Evolutionary conservation across 2,888 invertebrate genomes (phyloP), one percentile per base, ranked within the genome.

Genomic region (Agonum fuliginosum): DNA sequence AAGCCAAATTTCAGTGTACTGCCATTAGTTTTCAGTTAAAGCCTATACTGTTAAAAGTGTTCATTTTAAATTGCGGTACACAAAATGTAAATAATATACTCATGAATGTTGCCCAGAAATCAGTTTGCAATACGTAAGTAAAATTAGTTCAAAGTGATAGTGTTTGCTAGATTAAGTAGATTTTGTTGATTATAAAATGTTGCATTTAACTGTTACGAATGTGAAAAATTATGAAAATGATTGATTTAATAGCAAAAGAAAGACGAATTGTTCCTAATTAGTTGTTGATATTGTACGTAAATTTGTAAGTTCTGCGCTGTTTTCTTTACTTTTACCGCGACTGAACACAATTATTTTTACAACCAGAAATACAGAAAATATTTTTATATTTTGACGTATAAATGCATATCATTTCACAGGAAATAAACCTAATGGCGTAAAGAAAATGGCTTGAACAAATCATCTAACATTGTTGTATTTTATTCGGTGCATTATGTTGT

Each of bases 401-500:
- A 22, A 41, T 30, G 67, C 67, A 67, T 67, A 67, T 67, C 67
- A 67, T 67, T 67, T 67, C 10, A 67, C 58, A 1, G 67, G 22
- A 54, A 67, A 67, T 22, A n/a, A 67, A 67, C 41, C 22, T 20
- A 20, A 54, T 12, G 8, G 14, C 20, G 67, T 67, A 67, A 67
- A 67, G 67, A 67, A 43, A 67, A 67, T 41, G 43, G 67, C 67
- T 41, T 46, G 70, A 24, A 70, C 43, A 70, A 70, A 70, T 70
- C n/a, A 46, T 46, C 24, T n/a, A 20, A 5, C 37, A 37, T 67
- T 67, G 43, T 67, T 67, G 41, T 19, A 65, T 46, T 74, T 75
- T 48, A 67, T 51, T 67, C 48, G 48, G 27, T 65, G 65, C 75
- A 74, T 48, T 37, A 19, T 75, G 22, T 67, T 75, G 75, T 67